Conservation (phyloP, 2,888 invertebrate species). For the Chymomyza caudatula region DNA sequence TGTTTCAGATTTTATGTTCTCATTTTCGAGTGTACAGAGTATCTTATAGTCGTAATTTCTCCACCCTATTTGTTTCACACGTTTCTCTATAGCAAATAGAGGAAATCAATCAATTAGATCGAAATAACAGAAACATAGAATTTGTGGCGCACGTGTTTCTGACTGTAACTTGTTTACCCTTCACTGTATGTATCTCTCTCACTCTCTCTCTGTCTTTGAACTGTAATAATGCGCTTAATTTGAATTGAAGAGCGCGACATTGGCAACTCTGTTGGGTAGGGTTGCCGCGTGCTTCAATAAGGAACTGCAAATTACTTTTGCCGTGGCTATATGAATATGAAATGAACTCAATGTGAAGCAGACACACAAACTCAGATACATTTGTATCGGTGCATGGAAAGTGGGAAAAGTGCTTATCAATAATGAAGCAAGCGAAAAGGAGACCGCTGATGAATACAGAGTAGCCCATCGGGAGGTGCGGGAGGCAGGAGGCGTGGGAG, state of each 20-base stretch:
- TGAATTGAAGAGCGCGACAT: neutral
- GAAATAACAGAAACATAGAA: neutral
- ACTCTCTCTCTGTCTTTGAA: neutral
- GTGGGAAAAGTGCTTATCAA: neutral
- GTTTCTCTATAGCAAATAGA: neutral
- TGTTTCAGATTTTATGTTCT: too few species aligned
- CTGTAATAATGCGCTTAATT: constrained; percentile 4
- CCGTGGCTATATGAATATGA: constrained; percentile 33
- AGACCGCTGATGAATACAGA: neutral
- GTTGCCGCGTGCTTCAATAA: constrained; percentile 12
- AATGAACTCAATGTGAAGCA: constrained; percentile 15
- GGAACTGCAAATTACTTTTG: constrained; percentile 29
- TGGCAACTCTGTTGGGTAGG: neutral
- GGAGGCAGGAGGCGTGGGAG: too few species aligned
- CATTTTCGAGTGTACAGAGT: neutral
- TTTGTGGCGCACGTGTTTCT: neutral
- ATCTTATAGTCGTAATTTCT: neutral
- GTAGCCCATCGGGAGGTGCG: too few species aligned
- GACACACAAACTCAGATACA: neutral
- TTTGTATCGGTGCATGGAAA: neutral
- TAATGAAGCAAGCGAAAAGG: neutral
- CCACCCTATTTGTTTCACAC: neutral
- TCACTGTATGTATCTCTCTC: too few species aligned
- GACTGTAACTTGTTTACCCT: neutral
- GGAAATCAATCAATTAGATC: constrained; percentile 51